Evolutionary conservation across 2,888 invertebrate species (phyloP), one percentile per base, ranked within the genome.

Genomic region (Gymnosoma rotundatum): DNA sequence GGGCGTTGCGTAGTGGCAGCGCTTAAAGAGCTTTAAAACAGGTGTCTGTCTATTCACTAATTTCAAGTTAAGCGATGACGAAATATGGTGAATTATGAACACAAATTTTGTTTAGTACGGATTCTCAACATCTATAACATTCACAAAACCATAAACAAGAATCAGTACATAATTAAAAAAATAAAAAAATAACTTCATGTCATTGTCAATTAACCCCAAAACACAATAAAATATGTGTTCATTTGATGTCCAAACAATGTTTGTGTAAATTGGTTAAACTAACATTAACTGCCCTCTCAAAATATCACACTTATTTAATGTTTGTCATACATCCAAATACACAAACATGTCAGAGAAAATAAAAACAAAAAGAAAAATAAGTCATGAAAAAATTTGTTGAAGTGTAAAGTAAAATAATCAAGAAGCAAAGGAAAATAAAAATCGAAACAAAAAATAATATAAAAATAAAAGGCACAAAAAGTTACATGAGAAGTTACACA

Each of bases 301-400:
- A 78, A 79, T 52, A 66, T 60, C 83, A 85, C 86, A 87, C 86
- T 86, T 72, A 86, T 87, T 87, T 87, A 87, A 86, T 87, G 84
- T 83, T 86, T 86, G 85, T 86, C 87, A 86, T 86, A 83, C 72
- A 86, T 87, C 87, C 87, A 79, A 67, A 61, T 67, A 72, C 50
- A 83, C 73, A 85, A 86, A 85, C 78, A 83, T 80, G 76, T 82
- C 83, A 78, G 18, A 66, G 58, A 70, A 9, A 6, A 25, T 20
- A 10, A 67, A 36, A n/a, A 32, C 25, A 25, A 25, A 25, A 25
- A 25, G 25, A 32, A 42, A 42, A 54, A 54, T 50, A 7, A 14
- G 50, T n/a, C 54, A 50, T 18, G 56, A 25, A 69, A 78, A 76
- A 80, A 80, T 73, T n/a, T 64, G 69, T 73, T 83, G 80, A 78